A percentile compares a stretch with the other conserved stretches of the same genome.
phyloP scores from a whole-genome alignment of 1,140 invertebrate species.

The Andrena cerasifolii region DNA sequence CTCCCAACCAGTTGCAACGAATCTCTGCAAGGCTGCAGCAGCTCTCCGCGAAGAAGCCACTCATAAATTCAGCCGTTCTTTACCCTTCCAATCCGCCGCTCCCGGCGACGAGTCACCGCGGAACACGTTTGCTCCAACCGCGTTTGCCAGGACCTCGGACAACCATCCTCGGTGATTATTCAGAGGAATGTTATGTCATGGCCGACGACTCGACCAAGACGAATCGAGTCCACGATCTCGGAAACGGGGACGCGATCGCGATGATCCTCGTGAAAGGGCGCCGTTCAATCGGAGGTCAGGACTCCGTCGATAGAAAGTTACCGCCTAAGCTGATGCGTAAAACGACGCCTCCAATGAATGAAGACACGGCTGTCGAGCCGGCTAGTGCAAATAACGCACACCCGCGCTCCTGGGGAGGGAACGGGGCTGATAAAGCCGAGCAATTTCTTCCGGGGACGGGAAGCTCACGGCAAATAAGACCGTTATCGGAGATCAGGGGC shows the following conservation, averaged over 20 bases:
- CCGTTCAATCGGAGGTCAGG: neutral
- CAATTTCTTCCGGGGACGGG: conserved; percentile 36
- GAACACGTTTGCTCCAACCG: no score
- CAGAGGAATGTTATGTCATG: no score
- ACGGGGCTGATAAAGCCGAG: conserved; percentile 24
- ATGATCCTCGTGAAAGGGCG: neutral
- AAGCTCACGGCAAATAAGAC: conserved; percentile 33
- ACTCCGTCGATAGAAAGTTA: conserved; percentile 8
- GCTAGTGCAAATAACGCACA: conserved; percentile 33
- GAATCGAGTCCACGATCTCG: neutral
- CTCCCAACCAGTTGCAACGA: no score
- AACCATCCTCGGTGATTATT: no score
- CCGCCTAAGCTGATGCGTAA: neutral
- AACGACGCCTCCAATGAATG: neutral
- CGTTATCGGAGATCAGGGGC: conserved; percentile 30
- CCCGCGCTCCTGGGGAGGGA: conserved; percentile 1
- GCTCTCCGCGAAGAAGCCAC: no score
- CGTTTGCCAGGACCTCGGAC: no score
- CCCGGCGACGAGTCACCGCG: no score
- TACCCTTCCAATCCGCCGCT: no score
- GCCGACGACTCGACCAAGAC: no score
- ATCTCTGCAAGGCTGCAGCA: no score
- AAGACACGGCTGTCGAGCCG: neutral
- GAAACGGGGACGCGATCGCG: neutral
- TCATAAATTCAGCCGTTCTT: no score